A percentile compares a stretch with the other conserved stretches of the same genome.
phyloP scores from a whole-genome alignment of 1,140 invertebrate genomes.

The Trichoplusia ni region DNA sequence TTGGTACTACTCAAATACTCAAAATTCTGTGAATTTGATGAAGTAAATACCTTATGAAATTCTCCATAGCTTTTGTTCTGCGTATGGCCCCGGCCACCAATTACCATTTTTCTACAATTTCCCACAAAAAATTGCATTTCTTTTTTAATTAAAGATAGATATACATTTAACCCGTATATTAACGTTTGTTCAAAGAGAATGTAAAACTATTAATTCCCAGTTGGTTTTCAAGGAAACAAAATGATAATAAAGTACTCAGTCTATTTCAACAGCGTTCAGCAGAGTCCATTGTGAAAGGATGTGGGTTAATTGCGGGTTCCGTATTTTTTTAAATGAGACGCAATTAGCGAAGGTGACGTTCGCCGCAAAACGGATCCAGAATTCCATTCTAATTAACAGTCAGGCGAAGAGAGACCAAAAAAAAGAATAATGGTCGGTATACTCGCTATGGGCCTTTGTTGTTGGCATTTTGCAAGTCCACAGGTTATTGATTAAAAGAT shows the following conservation, averaged over 20 bases:
- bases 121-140: conserved; percentile 7
- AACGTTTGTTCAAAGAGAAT: conserved; percentile 5
- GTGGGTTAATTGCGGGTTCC: conserved; percentile 67
- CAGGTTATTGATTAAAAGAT: too few relatives aligned
- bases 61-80: neutral
- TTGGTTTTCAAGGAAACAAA: conserved; percentile 41
- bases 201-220: neutral
- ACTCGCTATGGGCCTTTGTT: too few relatives aligned
- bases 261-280: conserved; percentile 38
- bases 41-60: neutral
- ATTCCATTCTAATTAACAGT: conserved; percentile 62
- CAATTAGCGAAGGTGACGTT: conserved; percentile 66
- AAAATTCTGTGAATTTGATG: neutral
- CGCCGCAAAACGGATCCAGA: conserved; percentile 52
- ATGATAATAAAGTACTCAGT: conserved; percentile 40
- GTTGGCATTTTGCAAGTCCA: too few relatives aligned
- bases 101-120: neutral
- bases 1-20: too few relatives aligned
- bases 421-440: neutral
- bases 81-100: neutral
- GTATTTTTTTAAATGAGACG: conserved; percentile 68
- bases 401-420: conserved; percentile 9
- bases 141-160: conserved; percentile 10
- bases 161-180: neutral
- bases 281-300: conserved; percentile 49